Evolutionary conservation across 2,888 invertebrate genomes (phyloP), one percentile per base, ranked within the genome.

Genomic region (Gymnocheta viridis): DNA sequence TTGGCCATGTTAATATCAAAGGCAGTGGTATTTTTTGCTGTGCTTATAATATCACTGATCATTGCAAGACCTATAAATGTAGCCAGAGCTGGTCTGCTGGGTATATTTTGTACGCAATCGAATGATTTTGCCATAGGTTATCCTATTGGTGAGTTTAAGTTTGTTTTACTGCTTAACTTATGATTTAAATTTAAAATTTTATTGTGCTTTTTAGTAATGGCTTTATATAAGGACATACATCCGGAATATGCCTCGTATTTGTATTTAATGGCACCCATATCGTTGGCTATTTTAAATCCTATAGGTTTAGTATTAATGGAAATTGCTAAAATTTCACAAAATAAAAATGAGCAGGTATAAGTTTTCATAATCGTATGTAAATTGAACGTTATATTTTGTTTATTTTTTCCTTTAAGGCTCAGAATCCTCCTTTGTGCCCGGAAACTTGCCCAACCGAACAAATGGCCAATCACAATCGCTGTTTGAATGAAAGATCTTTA

Each of bases 41-140:
- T 98, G 17, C 94, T 96, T 64, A 90, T 95, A 54, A 93, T 98
- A 32, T 96, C 96, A 3, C 89, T 98, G 82, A 91, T 98, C 54
- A 94, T 97, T 51, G 94, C 95, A n/a, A 94, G 96, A 89, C 97
- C 97, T 6, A 90, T 95, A 19, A 96, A 97, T 92, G 94, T 96
- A 86, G 97, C 97, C 4, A 94, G 96, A 88, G 97, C 98, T 56
- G 98, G 98, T 14, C 93, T 99, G 80, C 96, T 97, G 93, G 97
- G 97, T 19, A 98, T 99, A 89, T 98, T 98, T 91, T 96, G 97
- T 88, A 98, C 98, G 0, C 98, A 98, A 91, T 98, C 98, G 91
- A 99, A 99, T 93, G 99, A 99, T 92, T 98, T 99, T 93, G 98
- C 99, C 22, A 94, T 99, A 87, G 98, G 98, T 84, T 98, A 96